These are phyloP conservation scores for Drosophila silvestris DNA, from an alignment of 2,888 invertebrate species.

Conservation along the genomic window DNA sequence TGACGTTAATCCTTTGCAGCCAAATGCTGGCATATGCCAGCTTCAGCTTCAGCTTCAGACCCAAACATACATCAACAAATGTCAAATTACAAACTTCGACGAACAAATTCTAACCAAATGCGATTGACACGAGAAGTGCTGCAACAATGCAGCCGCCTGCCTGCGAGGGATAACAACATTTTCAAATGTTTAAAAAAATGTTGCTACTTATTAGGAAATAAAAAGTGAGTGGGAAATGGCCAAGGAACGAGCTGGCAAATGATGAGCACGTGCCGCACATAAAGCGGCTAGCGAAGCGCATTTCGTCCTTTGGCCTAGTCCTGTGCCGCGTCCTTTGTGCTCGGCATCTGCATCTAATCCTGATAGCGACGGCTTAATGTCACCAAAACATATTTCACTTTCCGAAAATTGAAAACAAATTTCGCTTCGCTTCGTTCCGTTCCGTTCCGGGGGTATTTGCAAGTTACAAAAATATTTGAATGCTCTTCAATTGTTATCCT, in stretches of 20 bases:
- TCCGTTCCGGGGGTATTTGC: slow-evolving; percentile 20
- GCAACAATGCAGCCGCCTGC: neutral
- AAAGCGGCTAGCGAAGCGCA: slow-evolving; percentile 48
- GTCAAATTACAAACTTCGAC: slow-evolving; percentile 59
- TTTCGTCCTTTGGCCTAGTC: slow-evolving; percentile 24
- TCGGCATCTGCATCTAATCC: slow-evolving; percentile 82
- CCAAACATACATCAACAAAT: slow-evolving; percentile 34
- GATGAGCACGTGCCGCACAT: slow-evolving; percentile 81
- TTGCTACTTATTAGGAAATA: slow-evolving; percentile 80
- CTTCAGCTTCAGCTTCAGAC: slow-evolving; percentile 25
- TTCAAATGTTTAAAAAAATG: slow-evolving; percentile 71
- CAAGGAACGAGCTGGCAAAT: slow-evolving; percentile 50
- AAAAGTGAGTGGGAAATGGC: neutral
- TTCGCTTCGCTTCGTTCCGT: slow-evolving; percentile 28
- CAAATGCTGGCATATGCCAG: slow-evolving; percentile 69
- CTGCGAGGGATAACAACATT: slow-evolving; percentile 67
- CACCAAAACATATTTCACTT: slow-evolving; percentile 85
- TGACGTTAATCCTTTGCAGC: slow-evolving; percentile 65
- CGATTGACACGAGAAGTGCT: slow-evolving; percentile 19
- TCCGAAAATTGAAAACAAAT: slow-evolving; percentile 81
- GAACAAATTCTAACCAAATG: slow-evolving; percentile 26
- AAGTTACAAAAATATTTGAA: slow-evolving; percentile 65
- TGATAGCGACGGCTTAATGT: slow-evolving; percentile 85
- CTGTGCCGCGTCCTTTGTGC: slow-evolving; percentile 47
- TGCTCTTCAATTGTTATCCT: slow-evolving; percentile 67